phyloP scores from a whole-genome alignment of 2,888 invertebrate genomes.

The Acrobasis consociella region DNA sequence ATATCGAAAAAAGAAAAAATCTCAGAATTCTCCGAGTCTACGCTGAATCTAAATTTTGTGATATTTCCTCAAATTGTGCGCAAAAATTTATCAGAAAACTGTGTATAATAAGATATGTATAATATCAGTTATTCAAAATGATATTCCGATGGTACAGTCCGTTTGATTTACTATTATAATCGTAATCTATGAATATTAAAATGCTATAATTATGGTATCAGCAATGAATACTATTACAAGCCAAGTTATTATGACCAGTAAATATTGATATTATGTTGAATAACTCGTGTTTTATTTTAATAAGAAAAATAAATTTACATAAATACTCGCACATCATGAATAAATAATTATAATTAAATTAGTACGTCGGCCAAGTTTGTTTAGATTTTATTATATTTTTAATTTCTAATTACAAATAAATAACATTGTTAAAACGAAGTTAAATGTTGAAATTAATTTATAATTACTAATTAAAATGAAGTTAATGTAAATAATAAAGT shows the following conservation, averaged over 20 bases:
- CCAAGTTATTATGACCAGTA: constrained; percentile 18
- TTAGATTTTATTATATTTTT: neutral
- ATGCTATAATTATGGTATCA: constrained; percentile 27
- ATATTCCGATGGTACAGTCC: constrained; percentile 60
- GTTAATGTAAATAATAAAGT: neutral
- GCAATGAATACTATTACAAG: constrained; percentile 28
- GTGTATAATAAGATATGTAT: constrained; percentile 67
- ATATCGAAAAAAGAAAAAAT: constrained; percentile 29
- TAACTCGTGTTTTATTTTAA: constrained; percentile 30
- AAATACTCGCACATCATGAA: neutral
- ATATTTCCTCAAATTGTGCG: constrained; percentile 56
- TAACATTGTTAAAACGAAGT: too few relatives aligned
- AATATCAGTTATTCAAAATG: constrained; percentile 53
- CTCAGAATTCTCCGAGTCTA: constrained; percentile 39
- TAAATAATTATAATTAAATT: neutral
- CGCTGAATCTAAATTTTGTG: constrained; percentile 43
- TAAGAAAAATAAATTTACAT: constrained; percentile 15
- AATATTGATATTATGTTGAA: constrained; percentile 22
- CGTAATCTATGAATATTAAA: constrained; percentile 24
- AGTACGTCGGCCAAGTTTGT: neutral
- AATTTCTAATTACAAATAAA: neutral
- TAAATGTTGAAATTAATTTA: too few relatives aligned
- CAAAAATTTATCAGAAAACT: constrained; percentile 57
- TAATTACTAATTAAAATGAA: too few relatives aligned
- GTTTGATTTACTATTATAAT: constrained; percentile 34